Conservation (phyloP, 2,797 vertebrate species). For the Hylomyscus alleni region DNA sequence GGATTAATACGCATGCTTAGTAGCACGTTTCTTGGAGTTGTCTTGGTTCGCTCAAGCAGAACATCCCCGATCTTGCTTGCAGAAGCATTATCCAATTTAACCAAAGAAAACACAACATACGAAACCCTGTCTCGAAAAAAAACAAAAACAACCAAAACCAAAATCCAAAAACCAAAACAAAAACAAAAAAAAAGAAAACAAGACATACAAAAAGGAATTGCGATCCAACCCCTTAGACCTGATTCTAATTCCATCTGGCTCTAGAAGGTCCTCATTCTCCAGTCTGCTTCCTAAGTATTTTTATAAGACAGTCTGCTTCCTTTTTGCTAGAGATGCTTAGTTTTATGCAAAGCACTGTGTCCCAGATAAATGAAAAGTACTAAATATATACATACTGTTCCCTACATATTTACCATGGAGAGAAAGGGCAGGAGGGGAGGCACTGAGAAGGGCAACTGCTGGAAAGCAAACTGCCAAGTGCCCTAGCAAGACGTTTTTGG, state of each 20-base stretch:
- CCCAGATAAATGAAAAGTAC: slow-evolving; percentile 67
- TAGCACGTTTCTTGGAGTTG: not conserved
- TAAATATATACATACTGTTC: slow-evolving; percentile 58
- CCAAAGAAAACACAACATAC: not conserved
- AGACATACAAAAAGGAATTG: not conserved
- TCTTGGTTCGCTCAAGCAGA: not conserved
- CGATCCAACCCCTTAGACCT: not conserved
- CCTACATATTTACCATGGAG: not conserved
- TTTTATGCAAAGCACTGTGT: slow-evolving; percentile 59
- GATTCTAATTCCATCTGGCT: not conserved
- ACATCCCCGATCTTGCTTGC: not conserved
- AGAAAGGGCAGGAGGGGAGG: not conserved
- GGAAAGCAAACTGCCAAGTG: slow-evolving; percentile 24
- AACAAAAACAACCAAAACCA: no score
- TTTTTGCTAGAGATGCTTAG: slow-evolving; percentile 35
- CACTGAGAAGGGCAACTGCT: not conserved
- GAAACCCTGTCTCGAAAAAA: no score
- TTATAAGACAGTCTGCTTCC: slow-evolving; percentile 53
- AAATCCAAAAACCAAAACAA: no score
- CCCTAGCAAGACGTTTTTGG: not conserved
- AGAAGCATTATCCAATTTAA: not conserved
- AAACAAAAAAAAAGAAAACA: not conserved
- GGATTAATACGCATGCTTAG: not conserved
- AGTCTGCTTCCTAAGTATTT: slow-evolving; percentile 43
- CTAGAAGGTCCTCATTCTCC: slow-evolving; percentile 21